phyloP scores from a whole-genome alignment of 2,888 invertebrate genomes.

The Ophion obscuratus region DNA sequence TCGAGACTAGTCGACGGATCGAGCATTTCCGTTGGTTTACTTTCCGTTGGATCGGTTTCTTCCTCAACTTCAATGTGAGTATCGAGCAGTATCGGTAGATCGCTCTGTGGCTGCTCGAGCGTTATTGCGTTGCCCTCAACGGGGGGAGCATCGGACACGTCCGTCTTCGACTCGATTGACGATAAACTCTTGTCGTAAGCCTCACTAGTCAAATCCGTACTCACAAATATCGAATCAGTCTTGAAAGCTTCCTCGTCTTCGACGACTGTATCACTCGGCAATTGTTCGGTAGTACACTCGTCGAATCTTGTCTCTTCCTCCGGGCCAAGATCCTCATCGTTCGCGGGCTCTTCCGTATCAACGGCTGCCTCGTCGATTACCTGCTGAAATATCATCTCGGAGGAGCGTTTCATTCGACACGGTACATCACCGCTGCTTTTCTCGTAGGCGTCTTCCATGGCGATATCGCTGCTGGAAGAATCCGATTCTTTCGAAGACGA shows the following conservation, averaged over 20 bases:
- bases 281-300: constrained; percentile 60
- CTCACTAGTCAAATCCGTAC: constrained; percentile 61
- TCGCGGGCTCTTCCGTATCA: constrained; percentile 69
- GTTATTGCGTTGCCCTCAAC: constrained; percentile 23
- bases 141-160: constrained; percentile 83
- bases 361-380: constrained; percentile 85
- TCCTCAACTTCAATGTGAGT: constrained; percentile 50
- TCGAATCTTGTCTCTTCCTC: constrained; percentile 77
- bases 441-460: constrained; percentile 78
- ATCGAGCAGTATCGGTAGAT: constrained; percentile 30
- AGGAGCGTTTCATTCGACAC: constrained; percentile 93
- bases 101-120: constrained; percentile 10
- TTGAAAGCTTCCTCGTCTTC: constrained; percentile 85
- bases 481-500: constrained; percentile 73
- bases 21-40: constrained; percentile 85
- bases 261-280: constrained; percentile 85
- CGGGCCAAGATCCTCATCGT: constrained; percentile 85
- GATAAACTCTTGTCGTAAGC: constrained; percentile 69
- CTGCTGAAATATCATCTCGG: constrained; percentile 95
- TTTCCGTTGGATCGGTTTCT: constrained; percentile 62
- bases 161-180: constrained; percentile 82
- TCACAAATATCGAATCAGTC: constrained; percentile 65
- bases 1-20: constrained; percentile 81
- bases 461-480: constrained; percentile 74
- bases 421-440: constrained; percentile 85